These are phyloP conservation scores for Cromileptes altivelis DNA, from an alignment of 2,113 vertebrate species.

Conservation along the genomic window DNA sequence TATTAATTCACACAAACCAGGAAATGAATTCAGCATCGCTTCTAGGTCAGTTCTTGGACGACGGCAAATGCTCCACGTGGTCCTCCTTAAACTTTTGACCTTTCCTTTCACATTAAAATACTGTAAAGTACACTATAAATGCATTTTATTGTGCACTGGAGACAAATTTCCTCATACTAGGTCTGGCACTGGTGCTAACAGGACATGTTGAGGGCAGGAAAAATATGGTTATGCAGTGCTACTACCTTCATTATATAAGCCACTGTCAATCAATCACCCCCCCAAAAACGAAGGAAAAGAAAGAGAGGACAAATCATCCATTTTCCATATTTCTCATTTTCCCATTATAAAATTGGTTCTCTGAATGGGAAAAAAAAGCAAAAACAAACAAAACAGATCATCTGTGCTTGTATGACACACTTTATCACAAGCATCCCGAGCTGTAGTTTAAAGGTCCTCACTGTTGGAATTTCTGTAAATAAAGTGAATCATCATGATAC, in stretches of 20 bases:
- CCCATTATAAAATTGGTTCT: too few relatives aligned
- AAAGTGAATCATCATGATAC: constrained; percentile 28
- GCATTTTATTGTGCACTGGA: background rate
- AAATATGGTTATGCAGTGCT: background rate
- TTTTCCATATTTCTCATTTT: too few relatives aligned
- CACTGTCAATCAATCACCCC: background rate
- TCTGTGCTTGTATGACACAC: constrained; percentile 15
- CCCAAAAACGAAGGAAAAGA: too few relatives aligned
- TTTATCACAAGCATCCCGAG: background rate
- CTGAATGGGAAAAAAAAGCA: too few relatives aligned
- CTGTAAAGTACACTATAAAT: background rate
- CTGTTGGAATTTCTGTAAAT: constrained; percentile 23
- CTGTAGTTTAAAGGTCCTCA: constrained; percentile 3
- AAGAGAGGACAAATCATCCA: too few relatives aligned
- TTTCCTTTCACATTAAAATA: background rate
- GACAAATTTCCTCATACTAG: background rate
- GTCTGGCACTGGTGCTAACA: background rate
- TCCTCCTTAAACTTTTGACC: constrained; percentile 22
- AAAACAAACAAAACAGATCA: background rate
- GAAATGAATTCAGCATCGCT: constrained; percentile 12
- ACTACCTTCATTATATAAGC: background rate
- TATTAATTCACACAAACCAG: constrained; percentile 8
- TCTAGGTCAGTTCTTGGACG: constrained; percentile 14
- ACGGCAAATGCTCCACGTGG: background rate
- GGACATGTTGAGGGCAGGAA: background rate